A percentile compares a stretch with the other conserved stretches of the same genome.
Evolutionary conservation across 2,113 vertebrate genomes (phyloP).

Genomic region (Cheirogaleus medius): DNA sequence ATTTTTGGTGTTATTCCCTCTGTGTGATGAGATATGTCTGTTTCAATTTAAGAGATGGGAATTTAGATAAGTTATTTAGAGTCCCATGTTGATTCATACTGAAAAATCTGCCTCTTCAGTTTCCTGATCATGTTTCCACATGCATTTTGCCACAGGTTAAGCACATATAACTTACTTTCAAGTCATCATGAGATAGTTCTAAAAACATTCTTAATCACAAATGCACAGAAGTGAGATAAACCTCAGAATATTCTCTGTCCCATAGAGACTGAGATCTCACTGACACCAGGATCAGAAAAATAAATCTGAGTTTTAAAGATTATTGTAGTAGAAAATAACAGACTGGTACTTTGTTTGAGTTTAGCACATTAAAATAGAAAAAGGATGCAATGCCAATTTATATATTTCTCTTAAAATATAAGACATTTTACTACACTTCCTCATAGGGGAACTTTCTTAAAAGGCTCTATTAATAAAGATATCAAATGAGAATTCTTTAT

Average conservation of each 20-base stretch:
- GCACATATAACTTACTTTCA: neutral
- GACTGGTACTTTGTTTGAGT: neutral
- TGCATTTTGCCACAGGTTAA: neutral
- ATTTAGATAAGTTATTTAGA: constrained; percentile 14
- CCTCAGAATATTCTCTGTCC: neutral
- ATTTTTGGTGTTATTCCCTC: neutral
- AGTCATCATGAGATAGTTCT: neutral
- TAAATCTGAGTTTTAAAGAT: neutral
- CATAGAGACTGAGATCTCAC: neutral
- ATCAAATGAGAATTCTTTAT: neutral
- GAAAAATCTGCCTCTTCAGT: constrained; percentile 13
- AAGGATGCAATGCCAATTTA: neutral
- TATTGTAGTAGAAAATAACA: neutral
- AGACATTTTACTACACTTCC: neutral
- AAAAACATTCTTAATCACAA: constrained; percentile 8
- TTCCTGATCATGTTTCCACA: constrained; percentile 57
- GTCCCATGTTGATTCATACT: constrained; percentile 47
- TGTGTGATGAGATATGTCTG: constrained; percentile 15
- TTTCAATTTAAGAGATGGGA: neutral
- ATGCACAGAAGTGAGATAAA: neutral
- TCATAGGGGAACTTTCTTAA: neutral
- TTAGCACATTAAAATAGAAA: neutral
- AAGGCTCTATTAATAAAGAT: neutral
- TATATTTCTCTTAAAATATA: neutral
- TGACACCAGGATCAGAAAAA: neutral